Conservation (phyloP, 35 echinoderm and acorn worm genomes). For the Lytechinus variegatus region DNA sequence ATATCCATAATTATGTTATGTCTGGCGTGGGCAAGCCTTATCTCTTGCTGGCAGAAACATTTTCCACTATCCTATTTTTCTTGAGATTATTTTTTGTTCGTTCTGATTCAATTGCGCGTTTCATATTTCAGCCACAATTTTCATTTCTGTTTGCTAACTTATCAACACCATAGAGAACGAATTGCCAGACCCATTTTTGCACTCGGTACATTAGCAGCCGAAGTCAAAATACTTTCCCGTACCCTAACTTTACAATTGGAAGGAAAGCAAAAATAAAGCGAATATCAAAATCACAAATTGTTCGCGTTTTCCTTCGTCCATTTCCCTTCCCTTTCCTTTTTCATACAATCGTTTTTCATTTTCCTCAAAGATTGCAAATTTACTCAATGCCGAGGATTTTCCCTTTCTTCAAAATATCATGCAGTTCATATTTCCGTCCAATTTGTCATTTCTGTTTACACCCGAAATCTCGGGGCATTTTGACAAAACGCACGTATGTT, state of each 20-base stretch:
- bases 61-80: slow-evolving; percentile 1
- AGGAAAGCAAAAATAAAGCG: neutral
- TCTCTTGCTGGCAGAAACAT: neutral
- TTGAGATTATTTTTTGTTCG: slow-evolving; percentile 26
- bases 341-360: neutral
- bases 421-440: slow-evolving; percentile 58
- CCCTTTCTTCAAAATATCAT: slow-evolving; percentile 34
- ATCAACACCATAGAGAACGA: neutral
- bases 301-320: neutral
- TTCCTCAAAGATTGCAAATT: slow-evolving; percentile 38
- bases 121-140: slow-evolving; percentile 53
- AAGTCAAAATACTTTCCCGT: slow-evolving; percentile 1
- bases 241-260: neutral
- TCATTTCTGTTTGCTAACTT: slow-evolving; percentile 49
- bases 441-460: slow-evolving; percentile 56
- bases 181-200: neutral
- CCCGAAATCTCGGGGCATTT: slow-evolving; percentile 33
- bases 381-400: slow-evolving; percentile 46
- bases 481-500: slow-evolving; percentile 56
- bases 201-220: neutral
- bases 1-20: slow-evolving; percentile 45
- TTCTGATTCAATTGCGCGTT: slow-evolving; percentile 46
- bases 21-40: slow-evolving; percentile 17
- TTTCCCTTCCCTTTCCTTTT: neutral
- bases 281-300: slow-evolving; percentile 16